Evolutionary conservation across 2,113 vertebrate genomes (phyloP).

Genomic region (Octodon degus): DNA sequence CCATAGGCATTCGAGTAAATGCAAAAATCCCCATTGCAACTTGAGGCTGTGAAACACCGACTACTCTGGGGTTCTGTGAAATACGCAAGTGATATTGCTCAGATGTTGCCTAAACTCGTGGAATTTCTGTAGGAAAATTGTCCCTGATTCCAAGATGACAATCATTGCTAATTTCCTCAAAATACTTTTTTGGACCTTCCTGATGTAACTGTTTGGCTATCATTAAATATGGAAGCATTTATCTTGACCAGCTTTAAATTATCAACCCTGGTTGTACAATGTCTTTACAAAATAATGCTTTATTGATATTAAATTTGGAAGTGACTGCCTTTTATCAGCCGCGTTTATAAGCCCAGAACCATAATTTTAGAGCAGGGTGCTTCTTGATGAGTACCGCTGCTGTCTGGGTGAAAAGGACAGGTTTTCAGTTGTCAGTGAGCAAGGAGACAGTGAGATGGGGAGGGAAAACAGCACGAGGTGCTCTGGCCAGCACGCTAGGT

Average conservation of each 20-base stretch:
- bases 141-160: neutral
- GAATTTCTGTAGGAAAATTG: neutral
- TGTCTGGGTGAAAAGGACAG: conserved; percentile 3
- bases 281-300: neutral
- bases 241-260: conserved; percentile 24
- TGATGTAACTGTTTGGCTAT: conserved; percentile 7
- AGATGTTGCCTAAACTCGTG: neutral
- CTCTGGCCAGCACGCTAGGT: neutral
- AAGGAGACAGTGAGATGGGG: neutral
- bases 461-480: neutral
- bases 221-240: conserved; percentile 60
- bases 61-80: neutral
- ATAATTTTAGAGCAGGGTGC: conserved; percentile 33
- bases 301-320: conserved; percentile 57
- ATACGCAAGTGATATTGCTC: neutral
- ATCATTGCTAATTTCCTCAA: neutral
- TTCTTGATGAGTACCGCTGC: conserved; percentile 33
- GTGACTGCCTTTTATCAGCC: conserved; percentile 44
- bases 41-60: neutral
- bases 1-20: neutral
- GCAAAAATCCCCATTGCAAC: neutral
- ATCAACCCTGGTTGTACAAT: conserved; percentile 59
- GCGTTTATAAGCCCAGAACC: conserved; percentile 51
- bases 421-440: neutral
- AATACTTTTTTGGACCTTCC: neutral